A percentile compares a stretch with the other conserved stretches of the same genome.
Evolutionary conservation across 2,888 invertebrate species (phyloP).

Genomic region (Netelia fuscicornis): DNA sequence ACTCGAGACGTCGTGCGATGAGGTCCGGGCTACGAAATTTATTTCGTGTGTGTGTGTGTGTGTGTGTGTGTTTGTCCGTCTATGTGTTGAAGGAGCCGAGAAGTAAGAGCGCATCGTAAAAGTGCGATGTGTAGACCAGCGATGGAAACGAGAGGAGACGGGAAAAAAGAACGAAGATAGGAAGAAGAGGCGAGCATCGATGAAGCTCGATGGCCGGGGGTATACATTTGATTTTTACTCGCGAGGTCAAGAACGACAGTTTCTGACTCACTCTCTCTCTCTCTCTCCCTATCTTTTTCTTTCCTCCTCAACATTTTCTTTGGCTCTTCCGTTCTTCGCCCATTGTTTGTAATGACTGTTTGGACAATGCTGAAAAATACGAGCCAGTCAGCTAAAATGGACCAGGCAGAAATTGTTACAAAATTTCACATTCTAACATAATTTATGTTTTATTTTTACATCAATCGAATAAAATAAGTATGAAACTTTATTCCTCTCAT

Average conservation of each 20-base stretch:
- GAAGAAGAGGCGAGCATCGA: constrained; percentile 9
- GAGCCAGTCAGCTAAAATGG: too few relatives aligned
- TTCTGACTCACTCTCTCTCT: constrained; percentile 40
- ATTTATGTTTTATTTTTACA: too few relatives aligned
- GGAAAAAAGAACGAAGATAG: constrained; percentile 31
- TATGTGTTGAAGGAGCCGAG: constrained; percentile 5
- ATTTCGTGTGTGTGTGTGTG: background rate
- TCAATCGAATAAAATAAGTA: too few relatives aligned
- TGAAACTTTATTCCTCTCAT: too few relatives aligned
- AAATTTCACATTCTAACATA: too few relatives aligned
- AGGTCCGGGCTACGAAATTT: constrained; percentile 2
- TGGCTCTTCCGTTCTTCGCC: background rate
- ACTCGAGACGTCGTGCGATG: constrained; percentile 12
- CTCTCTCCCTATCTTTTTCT: constrained; percentile 18
- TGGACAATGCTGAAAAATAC: too few relatives aligned
- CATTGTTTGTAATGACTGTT: too few relatives aligned
- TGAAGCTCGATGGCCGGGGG: constrained; percentile 44
- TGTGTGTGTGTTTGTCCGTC: background rate
- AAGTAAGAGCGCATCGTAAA: constrained; percentile 41
- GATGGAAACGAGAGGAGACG: constrained; percentile 42
- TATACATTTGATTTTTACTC: constrained; percentile 48
- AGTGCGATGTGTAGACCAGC: constrained; percentile 37
- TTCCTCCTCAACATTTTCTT: background rate
- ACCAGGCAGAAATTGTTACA: too few relatives aligned
- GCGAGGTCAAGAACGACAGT: constrained; percentile 63